These are phyloP conservation scores for Rhinophrynus dorsalis DNA, from an alignment of 2,797 vertebrate species.

Conservation along the genomic window DNA sequence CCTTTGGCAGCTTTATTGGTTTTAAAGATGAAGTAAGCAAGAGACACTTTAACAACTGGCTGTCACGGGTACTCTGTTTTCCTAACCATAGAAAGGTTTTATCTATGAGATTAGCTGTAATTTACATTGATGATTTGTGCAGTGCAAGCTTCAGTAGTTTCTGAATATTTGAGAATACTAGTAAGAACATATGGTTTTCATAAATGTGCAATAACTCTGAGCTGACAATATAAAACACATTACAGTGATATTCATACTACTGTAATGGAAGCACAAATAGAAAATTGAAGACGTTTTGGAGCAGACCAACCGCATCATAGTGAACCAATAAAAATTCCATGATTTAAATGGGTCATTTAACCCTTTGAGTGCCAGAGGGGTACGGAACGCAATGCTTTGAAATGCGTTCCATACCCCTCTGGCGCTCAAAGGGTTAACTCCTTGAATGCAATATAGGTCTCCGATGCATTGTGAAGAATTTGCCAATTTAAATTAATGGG, in stretches of 20 bases:
- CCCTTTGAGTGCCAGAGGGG: too few relatives aligned
- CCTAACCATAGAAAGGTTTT: not conserved
- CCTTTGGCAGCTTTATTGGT: not conserved
- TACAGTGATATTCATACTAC: not conserved
- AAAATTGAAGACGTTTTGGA: too few relatives aligned
- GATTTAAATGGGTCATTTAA: too few relatives aligned
- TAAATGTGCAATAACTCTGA: constrained; percentile 3
- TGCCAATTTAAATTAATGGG: too few relatives aligned
- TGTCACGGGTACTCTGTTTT: not conserved
- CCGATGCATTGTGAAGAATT: too few relatives aligned
- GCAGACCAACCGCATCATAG: too few relatives aligned
- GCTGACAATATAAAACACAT: not conserved
- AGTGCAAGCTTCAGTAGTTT: not conserved
- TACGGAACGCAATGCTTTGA: too few relatives aligned
- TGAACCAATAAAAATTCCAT: too few relatives aligned
- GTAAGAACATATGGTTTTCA: not conserved
- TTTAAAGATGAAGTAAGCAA: not conserved
- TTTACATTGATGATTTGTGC: not conserved
- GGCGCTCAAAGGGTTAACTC: too few relatives aligned
- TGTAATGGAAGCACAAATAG: not conserved
- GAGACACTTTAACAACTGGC: not conserved
- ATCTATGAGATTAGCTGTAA: constrained; percentile 2
- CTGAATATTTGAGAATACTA: not conserved
- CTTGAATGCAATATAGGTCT: too few relatives aligned
- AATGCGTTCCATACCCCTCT: too few relatives aligned